Evolutionary conservation across 1,140 invertebrate species (phyloP).

Genomic region (Pygmarrhopalites habei): DNA sequence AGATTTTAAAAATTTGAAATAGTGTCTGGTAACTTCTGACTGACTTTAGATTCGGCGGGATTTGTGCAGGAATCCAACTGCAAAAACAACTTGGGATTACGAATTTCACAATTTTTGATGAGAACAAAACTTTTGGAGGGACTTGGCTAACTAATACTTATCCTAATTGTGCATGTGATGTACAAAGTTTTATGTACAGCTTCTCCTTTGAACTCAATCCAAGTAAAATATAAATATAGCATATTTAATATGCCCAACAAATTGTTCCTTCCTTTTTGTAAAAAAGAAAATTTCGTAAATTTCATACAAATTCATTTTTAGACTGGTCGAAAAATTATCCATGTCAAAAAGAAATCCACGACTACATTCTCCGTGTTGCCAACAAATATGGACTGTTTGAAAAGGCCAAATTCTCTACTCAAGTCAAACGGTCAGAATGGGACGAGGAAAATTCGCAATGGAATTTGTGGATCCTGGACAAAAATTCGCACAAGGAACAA

Average conservation of each 20-base stretch:
- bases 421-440: slow-evolving; percentile 23
- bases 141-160: slow-evolving; percentile 30
- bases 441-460: slow-evolving; percentile 18
- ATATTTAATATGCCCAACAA: background rate
- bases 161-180: slow-evolving; percentile 30
- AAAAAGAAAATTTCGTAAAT: no score
- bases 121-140: slow-evolving; percentile 24
- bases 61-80: slow-evolving; percentile 29
- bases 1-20: no score
- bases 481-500: background rate
- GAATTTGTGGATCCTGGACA: background rate
- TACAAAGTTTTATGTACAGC: slow-evolving; percentile 24
- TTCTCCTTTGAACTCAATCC: slow-evolving; percentile 35
- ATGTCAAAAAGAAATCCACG: slow-evolving; percentile 23
- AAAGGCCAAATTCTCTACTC: slow-evolving; percentile 9
- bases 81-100: slow-evolving; percentile 15
- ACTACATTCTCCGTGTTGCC: slow-evolving; percentile 14
- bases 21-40: no score
- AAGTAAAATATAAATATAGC: slow-evolving; percentile 13
- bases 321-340: slow-evolving; percentile 28
- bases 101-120: slow-evolving; percentile 23
- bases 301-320: no score
- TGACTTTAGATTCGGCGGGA: slow-evolving; percentile 30
- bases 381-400: slow-evolving; percentile 23
- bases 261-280: no score